Percentiles rank a stretch among this genome's conserved stretches.
phyloP scores from a whole-genome alignment of 2,797 vertebrate genomes.

The Chelon labrosus region DNA sequence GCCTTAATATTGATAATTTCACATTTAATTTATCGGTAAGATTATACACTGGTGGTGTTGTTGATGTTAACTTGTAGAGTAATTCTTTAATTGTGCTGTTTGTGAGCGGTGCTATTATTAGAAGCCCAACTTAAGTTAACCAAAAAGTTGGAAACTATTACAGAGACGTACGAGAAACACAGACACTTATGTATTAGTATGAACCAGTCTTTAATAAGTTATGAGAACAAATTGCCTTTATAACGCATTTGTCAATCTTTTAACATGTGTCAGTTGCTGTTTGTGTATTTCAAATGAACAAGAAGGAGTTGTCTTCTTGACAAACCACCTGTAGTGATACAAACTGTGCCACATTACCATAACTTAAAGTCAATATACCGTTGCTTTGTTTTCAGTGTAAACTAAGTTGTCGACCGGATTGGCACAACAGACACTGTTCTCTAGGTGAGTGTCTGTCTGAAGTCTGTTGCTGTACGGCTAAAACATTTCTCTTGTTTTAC shows the following conservation, averaged over 20 bases:
- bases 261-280: background rate
- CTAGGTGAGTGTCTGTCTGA: conserved; percentile 62
- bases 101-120: background rate
- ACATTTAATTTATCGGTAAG: background rate
- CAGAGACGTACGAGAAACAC: background rate
- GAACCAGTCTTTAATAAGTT: background rate
- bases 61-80: background rate
- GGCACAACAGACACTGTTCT: conserved; percentile 50
- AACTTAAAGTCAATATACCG: conserved; percentile 3
- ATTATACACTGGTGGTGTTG: background rate
- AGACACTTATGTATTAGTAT: background rate
- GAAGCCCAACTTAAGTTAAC: conserved; percentile 14
- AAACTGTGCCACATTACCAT: background rate
- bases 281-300: background rate
- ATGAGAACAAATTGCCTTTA: background rate
- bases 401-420: conserved; percentile 58
- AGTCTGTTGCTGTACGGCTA: conserved; percentile 1
- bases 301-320: background rate
- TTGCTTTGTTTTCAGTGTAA: conserved; percentile 70
- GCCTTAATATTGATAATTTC: background rate
- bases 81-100: background rate
- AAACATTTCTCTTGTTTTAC: background rate
- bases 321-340: background rate
- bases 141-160: conserved; percentile 13
- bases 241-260: background rate